These are phyloP conservation scores for Notoglanidium macrostoma DNA, from an alignment of 2,797 vertebrate species.

Conservation along the genomic window DNA sequence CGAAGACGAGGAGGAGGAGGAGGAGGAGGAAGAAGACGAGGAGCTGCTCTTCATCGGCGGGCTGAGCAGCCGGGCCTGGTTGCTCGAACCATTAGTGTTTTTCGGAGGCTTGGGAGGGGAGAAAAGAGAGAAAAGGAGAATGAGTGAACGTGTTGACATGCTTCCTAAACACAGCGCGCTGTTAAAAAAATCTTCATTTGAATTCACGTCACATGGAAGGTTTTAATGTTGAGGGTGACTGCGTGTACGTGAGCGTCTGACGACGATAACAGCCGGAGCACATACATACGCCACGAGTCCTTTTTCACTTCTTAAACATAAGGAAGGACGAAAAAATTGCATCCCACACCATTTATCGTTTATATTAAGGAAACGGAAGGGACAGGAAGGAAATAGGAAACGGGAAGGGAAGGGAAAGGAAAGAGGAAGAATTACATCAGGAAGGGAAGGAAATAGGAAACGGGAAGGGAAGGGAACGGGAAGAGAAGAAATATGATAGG, in stretches of 20 bases:
- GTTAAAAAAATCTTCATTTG: not conserved
- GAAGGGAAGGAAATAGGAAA: not conserved
- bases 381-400: not conserved
- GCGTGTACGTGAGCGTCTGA: not conserved
- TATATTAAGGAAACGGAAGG: not conserved
- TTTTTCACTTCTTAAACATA: not conserved
- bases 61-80: constrained; percentile 87
- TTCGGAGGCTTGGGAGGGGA: constrained; percentile 86
- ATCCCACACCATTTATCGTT: no score
- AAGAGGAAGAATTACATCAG: no score
- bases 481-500: not conserved
- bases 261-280: not conserved
- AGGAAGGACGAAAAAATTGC: not conserved
- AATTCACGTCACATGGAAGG: not conserved
- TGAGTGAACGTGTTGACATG: not conserved
- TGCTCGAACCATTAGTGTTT: constrained; percentile 90
- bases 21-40: constrained; percentile 71
- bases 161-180: no score
- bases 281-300: not conserved
- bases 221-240: not conserved
- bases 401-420: not conserved
- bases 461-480: not conserved
- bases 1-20: constrained; percentile 63
- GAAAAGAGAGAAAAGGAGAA: not conserved
- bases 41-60: constrained; percentile 87